A percentile compares a stretch with the other conserved stretches of the same genome.
These are phyloP conservation scores for Cephalotes varians DNA, from an alignment of 2,888 invertebrate genomes.

Conservation along the genomic window DNA sequence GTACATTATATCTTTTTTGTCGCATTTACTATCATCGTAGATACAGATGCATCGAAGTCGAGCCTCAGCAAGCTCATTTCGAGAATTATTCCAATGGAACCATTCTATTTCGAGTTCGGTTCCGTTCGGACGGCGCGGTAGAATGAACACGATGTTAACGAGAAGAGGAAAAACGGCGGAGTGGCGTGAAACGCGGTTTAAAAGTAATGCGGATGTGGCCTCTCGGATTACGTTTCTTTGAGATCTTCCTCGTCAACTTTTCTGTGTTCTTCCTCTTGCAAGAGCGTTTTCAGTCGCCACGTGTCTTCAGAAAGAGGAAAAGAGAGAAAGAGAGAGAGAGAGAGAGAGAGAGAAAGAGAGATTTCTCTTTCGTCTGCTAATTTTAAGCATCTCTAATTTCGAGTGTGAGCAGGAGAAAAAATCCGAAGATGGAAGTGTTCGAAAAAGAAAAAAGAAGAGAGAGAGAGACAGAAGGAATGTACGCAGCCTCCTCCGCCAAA, in stretches of 20 bases:
- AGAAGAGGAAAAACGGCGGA: conserved; percentile 35
- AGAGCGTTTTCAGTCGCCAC: conserved; percentile 35
- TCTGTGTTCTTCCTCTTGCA: conserved; percentile 48
- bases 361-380: conserved; percentile 65
- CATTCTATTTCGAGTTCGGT: conserved; percentile 53
- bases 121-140: conserved; percentile 56
- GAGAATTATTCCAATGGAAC: conserved; percentile 16
- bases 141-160: conserved; percentile 69
- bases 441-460: conserved; percentile 24
- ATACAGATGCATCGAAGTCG: neutral
- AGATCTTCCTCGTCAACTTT: conserved; percentile 64
- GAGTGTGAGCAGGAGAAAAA: conserved; percentile 60
- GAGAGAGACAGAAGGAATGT: neutral
- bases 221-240: conserved; percentile 71
- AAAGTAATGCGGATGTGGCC: conserved; percentile 74
- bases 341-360: neutral
- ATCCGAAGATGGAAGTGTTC: conserved; percentile 42
- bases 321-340: neutral
- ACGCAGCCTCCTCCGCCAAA: conserved; percentile 64
- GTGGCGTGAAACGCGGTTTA: conserved; percentile 52
- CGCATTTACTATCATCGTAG: neutral
- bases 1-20: neutral
- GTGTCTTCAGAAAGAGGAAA: conserved; percentile 30
- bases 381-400: conserved; percentile 80
- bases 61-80: neutral